Conservation (phyloP, 2,113 vertebrate genomes). For the Vulpes lagopus region DNA sequence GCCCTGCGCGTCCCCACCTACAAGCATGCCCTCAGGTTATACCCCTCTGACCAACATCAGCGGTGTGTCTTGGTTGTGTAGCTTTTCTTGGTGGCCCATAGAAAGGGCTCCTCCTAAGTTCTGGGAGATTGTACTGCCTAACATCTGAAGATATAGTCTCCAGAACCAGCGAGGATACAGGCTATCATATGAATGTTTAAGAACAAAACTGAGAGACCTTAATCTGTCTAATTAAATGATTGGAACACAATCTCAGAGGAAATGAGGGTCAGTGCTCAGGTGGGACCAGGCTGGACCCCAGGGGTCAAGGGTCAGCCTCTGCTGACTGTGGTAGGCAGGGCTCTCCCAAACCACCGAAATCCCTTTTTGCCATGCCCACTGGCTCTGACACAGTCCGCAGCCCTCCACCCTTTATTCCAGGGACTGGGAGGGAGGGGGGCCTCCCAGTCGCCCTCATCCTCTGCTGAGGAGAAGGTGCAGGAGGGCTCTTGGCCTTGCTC, state of each 20-base stretch:
- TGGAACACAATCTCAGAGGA: neutral
- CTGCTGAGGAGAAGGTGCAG: fast-evolving
- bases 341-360: fast-evolving
- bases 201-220: neutral
- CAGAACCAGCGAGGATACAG: neutral
- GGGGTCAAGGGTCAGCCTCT: no score
- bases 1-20: neutral
- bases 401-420: no score
- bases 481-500: neutral
- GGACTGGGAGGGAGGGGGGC: neutral
- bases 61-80: neutral
- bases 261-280: neutral
- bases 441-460: neutral
- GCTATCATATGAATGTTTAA: fast-evolving
- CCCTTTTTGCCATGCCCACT: neutral
- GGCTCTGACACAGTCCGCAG: neutral
- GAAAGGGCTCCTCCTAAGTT: no score
- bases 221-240: fast-evolving
- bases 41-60: neutral
- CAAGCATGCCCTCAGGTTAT: neutral
- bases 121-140: neutral
- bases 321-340: neutral
- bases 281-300: fast-evolving
- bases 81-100: neutral
- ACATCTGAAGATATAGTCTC: no score